A percentile compares a stretch with the other conserved stretches of the same genome.
Evolutionary conservation across 2,888 invertebrate species (phyloP).

Genomic region (Chloroclystis v-ata): DNA sequence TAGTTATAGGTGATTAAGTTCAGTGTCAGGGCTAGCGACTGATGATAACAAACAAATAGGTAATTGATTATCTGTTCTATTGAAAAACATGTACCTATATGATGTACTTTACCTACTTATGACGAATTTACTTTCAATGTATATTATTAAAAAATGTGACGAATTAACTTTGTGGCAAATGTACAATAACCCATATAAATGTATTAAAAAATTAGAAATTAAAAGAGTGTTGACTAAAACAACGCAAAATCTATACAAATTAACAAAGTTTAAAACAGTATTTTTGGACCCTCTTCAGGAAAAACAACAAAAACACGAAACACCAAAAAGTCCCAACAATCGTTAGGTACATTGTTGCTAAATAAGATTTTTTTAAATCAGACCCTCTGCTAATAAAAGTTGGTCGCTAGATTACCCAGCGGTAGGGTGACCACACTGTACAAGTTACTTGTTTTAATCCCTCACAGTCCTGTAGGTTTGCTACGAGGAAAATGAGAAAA

Average conservation of each 20-base stretch:
- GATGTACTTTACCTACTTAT: no score
- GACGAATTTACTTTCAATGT: no score
- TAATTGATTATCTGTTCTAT: no score
- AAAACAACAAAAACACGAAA: conserved; percentile 9
- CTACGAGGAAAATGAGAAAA: no score
- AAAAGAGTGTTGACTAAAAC: not conserved
- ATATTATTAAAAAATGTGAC: no score
- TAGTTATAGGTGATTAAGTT: no score
- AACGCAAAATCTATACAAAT: conserved; percentile 2
- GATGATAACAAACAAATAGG: no score
- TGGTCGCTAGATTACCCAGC: conserved; percentile 24
- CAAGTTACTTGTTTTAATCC: not conserved
- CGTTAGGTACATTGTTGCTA: conserved; percentile 14
- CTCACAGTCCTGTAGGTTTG: not conserved
- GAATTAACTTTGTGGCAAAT: no score
- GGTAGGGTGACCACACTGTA: conserved; percentile 14
- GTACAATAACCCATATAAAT: not conserved
- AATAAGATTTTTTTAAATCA: conserved; percentile 28
- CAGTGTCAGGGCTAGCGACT: no score
- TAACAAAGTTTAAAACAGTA: conserved; percentile 11
- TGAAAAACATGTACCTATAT: no score
- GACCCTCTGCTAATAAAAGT: conserved; percentile 27
- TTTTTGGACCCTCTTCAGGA: conserved; percentile 2
- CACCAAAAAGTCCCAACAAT: conserved; percentile 19
- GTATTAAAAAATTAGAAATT: not conserved